Percentiles rank a stretch among this genome's conserved stretches.
These are phyloP conservation scores for Callocephalon fimbriatum DNA, from an alignment of 2,113 vertebrate species.

Conservation along the genomic window DNA sequence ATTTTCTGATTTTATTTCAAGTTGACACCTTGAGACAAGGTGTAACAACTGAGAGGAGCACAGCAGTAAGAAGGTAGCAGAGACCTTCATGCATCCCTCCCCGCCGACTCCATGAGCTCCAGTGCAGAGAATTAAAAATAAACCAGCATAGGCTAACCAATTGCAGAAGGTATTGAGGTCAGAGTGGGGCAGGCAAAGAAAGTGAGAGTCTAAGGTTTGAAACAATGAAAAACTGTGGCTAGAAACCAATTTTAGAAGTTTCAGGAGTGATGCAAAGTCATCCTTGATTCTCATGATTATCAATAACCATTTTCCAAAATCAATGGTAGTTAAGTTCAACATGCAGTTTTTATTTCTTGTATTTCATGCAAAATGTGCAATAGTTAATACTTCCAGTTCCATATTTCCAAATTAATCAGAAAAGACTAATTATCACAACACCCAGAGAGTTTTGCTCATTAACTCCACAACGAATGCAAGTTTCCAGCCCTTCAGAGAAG, in stretches of 20 bases:
- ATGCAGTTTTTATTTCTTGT: constrained; percentile 1
- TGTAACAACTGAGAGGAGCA: not conserved
- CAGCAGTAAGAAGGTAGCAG: not conserved
- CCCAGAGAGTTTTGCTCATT: not conserved
- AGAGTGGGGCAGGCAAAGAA: not conserved
- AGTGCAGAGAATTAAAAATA: not conserved
- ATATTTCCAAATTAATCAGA: not conserved
- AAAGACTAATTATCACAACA: not conserved
- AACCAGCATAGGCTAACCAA: not conserved
- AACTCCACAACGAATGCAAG: not conserved
- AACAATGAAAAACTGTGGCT: not conserved
- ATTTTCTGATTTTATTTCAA: constrained; percentile 4
- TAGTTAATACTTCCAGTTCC: not conserved
- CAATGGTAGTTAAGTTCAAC: not conserved
- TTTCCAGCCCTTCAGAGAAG: not conserved
- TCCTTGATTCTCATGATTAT: not conserved
- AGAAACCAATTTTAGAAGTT: not conserved
- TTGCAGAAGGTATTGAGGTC: not conserved
- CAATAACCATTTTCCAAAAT: constrained; percentile 1
- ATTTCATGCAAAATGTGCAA: constrained; percentile 18
- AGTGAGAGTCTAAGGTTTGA: not conserved
- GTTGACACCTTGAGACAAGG: not conserved
- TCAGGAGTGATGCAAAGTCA: not conserved
- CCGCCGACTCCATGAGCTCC: not conserved
- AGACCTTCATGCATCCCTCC: not conserved